These are phyloP conservation scores for Nylanderia fulva DNA, from an alignment of 1,140 invertebrate species.

Conservation along the genomic window DNA sequence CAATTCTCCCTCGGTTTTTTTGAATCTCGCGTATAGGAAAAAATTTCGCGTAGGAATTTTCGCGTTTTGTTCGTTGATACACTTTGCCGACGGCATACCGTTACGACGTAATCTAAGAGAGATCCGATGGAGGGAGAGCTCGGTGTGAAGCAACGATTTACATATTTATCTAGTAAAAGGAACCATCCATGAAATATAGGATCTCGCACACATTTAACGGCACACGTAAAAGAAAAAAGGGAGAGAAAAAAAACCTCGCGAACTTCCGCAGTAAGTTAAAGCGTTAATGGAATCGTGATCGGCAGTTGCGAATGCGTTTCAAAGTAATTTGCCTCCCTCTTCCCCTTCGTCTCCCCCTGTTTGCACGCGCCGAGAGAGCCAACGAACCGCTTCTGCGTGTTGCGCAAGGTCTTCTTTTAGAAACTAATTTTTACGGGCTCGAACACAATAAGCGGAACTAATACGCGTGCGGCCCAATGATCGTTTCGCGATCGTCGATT, in stretches of 20 bases:
- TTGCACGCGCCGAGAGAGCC: neutral
- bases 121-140: neutral
- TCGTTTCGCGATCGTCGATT: conserved; percentile 2
- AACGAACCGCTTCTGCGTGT: neutral
- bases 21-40: conserved; percentile 12
- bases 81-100: conserved; percentile 18
- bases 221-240: neutral
- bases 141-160: neutral
- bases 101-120: conserved; percentile 21
- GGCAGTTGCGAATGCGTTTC: neutral
- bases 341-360: no score
- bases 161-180: neutral
- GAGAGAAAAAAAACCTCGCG: neutral
- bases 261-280: conserved; percentile 14
- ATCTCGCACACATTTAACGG: conserved; percentile 1
- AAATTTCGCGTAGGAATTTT: conserved; percentile 32
- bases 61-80: conserved; percentile 13
- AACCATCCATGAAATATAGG: neutral
- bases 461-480: neutral
- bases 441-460: conserved; percentile 20
- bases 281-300: neutral
- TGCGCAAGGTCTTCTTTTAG: conserved; percentile 24
- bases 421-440: conserved; percentile 21
- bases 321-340: neutral
- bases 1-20: conserved; percentile 34